These are phyloP conservation scores for Acanthis flammea DNA, from an alignment of 2,797 vertebrate species.

Conservation along the genomic window DNA sequence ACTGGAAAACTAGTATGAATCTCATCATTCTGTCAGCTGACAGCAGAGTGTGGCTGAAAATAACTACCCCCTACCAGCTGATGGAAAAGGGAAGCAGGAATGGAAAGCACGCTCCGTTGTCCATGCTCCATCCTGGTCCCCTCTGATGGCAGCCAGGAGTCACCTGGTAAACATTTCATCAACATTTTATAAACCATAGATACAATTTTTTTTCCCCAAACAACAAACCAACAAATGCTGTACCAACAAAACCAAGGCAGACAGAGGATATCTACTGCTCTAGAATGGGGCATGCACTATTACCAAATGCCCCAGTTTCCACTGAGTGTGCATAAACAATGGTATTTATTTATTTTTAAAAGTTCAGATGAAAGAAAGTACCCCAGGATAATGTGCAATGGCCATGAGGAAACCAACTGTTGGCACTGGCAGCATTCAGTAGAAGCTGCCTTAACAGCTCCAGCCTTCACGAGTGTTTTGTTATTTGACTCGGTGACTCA, in stretches of 20 bases:
- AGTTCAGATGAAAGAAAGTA: neutral
- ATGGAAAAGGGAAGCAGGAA: neutral
- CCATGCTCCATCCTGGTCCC: neutral
- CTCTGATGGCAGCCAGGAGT: neutral
- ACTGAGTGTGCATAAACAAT: neutral
- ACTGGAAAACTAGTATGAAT: neutral
- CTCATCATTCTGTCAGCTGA: neutral
- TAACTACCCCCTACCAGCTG: neutral
- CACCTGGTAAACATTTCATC: neutral
- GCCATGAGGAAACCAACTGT: neutral
- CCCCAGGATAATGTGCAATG: accelerated
- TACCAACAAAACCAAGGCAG: neutral
- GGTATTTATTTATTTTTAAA: neutral
- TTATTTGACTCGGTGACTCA: neutral
- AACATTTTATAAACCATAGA: neutral
- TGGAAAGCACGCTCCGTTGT: neutral
- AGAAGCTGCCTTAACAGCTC: neutral
- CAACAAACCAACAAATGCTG: neutral
- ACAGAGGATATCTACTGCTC: neutral
- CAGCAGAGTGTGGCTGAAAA: neutral
- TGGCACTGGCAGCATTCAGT: neutral
- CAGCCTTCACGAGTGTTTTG: neutral
- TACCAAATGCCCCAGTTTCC: neutral
- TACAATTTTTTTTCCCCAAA: neutral
- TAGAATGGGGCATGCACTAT: accelerated